A percentile compares a stretch with the other conserved stretches of the same genome.
phyloP scores from a whole-genome alignment of 1,140 invertebrate species.

The Psix sp. region DNA sequence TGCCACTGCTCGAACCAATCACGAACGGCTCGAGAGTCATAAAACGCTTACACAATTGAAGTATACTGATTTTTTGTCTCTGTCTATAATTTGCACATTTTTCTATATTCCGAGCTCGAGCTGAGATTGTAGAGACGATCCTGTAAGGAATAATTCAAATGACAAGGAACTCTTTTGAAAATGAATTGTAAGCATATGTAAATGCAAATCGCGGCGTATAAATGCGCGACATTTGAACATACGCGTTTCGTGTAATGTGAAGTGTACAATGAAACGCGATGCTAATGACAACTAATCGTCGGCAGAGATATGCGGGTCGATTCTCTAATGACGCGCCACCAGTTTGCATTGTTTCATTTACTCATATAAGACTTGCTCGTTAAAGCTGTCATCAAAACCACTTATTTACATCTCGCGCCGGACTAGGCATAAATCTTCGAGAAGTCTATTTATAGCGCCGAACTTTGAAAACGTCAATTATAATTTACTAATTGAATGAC shows the following conservation, averaged over 20 bases:
- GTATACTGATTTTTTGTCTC: no score
- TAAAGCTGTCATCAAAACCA: conserved; percentile 43
- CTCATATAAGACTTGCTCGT: conserved; percentile 33
- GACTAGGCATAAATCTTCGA: conserved; percentile 38
- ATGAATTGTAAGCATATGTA: conserved; percentile 13
- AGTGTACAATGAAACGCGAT: conserved; percentile 49
- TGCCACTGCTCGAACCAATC: no score
- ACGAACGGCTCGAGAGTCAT: no score
- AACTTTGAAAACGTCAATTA: conserved; percentile 9
- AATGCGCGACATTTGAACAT: conserved; percentile 40
- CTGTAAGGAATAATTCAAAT: no score
- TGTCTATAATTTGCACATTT: no score
- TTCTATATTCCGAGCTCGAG: no score
- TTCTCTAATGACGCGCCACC: conserved; percentile 54
- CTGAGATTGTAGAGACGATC: no score
- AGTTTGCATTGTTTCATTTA: conserved; percentile 56
- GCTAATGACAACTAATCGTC: conserved; percentile 55
- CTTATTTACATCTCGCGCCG: conserved; percentile 45
- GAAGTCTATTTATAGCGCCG: conserved; percentile 34
- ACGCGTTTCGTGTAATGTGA: conserved; percentile 30
- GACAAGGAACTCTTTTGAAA: conserved; percentile 16
- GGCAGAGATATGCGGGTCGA: conserved; percentile 46
- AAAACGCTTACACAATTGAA: no score
- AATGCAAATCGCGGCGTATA: conserved; percentile 22
- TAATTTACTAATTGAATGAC: neutral